phyloP scores from a whole-genome alignment of 2,888 invertebrate species.

The Dione juno region DNA sequence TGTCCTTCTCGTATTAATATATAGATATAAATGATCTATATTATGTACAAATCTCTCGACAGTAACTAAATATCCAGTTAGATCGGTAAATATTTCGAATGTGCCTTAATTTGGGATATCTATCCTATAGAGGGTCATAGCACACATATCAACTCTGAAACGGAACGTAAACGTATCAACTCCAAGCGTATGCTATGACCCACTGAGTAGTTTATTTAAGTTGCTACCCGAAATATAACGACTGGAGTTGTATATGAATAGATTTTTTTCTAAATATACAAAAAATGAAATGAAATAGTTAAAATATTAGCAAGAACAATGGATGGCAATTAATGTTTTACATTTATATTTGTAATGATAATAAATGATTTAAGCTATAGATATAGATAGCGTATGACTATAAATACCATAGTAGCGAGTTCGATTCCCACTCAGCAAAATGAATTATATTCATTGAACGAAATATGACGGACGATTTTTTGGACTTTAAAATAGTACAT shows the following conservation, averaged over 20 bases:
- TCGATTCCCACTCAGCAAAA: no score
- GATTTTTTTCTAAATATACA: background rate
- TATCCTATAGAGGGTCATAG: no score
- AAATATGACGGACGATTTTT: no score
- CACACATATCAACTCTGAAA: no score
- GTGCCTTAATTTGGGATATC: background rate
- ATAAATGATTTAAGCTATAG: no score
- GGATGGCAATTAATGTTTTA: background rate
- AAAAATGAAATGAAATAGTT: background rate
- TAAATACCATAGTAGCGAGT: no score
- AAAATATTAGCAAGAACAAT: background rate
- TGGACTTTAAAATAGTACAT: no score
- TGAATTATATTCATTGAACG: no score
- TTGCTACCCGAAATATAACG: background rate
- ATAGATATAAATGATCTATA: background rate
- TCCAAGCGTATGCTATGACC: no score
- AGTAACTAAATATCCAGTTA: conserved; percentile 5
- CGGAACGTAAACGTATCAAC: no score
- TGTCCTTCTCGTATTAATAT: background rate
- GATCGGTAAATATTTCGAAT: background rate
- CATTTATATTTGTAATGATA: background rate
- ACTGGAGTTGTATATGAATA: background rate
- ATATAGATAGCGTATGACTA: no score
- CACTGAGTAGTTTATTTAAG: background rate
- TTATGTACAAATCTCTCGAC: background rate